Evolutionary conservation across 1,140 invertebrate genomes (phyloP), one percentile per base, ranked within the genome.

Genomic region (Melanaphis sacchari): DNA sequence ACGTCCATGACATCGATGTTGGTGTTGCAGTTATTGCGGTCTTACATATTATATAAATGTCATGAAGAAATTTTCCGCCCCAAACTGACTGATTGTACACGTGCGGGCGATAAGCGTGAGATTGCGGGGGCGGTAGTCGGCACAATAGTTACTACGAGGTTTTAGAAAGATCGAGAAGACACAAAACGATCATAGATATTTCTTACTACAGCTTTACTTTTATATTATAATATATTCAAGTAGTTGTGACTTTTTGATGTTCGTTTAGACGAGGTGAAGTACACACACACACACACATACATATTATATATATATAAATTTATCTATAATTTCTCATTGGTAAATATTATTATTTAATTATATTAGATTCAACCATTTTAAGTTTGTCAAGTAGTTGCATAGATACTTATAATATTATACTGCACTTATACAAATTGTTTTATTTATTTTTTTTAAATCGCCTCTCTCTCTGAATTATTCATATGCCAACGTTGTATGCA

Each of bases 41-140:
- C 6, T 66, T n/a, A 1, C 59, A 18, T 3, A 15, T 66, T 15
- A n/a, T 15, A 66, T 18, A 66, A 66, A 66, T 18, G 31, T n/a
- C 31, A n/a, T n/a, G n/a, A n/a, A n/a, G n/a, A 18, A 76, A 76
- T 0, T 2, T n/a, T n/a, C 31, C 59, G 5, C 31, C 54, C 31
- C 15, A 0, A 0, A 8, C 4, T 7, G 4, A n/a, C 3, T 6
- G 3, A n/a, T 18, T 2, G 8, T 59, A 21, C n/a, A 76, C 31
- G 4, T 18, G 59, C 59, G n/a, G 59, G 31, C 1, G 18, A 49
- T 18, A 21, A 31, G 54, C 0, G 26, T 31, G 54, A 9, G 22
- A 59, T 59, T 59, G 11, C 7, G 24, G 24, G 52, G 24, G 8
- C 1, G 54, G 24, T 3, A 26, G 26, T 26, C 26, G 54, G 31